phyloP scores from a whole-genome alignment of 1,140 invertebrate genomes.

The Notospermus geniculatus region DNA sequence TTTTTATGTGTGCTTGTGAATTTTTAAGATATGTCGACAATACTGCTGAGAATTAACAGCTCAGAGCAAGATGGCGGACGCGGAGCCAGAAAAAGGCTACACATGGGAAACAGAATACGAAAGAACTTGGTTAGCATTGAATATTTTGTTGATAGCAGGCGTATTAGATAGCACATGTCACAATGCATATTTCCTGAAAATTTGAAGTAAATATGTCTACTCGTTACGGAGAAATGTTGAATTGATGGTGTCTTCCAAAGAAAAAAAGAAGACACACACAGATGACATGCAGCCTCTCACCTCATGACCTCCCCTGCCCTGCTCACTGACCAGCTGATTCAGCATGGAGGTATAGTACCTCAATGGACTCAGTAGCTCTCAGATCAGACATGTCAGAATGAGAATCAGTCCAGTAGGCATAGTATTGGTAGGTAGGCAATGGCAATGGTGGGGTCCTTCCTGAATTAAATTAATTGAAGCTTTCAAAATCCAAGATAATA shows the following conservation, averaged over 20 bases:
- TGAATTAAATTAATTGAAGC: background rate
- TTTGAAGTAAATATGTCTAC: background rate
- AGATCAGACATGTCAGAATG: background rate
- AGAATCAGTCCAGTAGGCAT: background rate
- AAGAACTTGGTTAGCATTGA: slow-evolving; percentile 48
- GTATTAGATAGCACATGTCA: background rate
- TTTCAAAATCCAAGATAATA: background rate
- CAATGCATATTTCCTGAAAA: background rate
- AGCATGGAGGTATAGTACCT: no score
- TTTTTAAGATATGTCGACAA: no score
- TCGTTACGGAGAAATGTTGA: background rate
- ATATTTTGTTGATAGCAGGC: background rate
- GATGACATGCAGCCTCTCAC: no score
- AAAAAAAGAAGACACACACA: no score
- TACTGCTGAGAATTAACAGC: no score
- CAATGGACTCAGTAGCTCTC: background rate
- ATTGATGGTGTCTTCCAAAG: no score
- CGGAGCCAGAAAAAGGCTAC: slow-evolving; percentile 88
- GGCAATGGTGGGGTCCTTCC: background rate
- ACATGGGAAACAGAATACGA: slow-evolving; percentile 97
- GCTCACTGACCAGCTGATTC: no score
- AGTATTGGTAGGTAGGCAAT: background rate
- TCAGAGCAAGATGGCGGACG: slow-evolving; percentile 35
- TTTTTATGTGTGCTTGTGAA: no score
- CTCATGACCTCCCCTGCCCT: no score